Evolutionary conservation across 2,113 vertebrate species (phyloP), one percentile per base, ranked within the genome.

Genomic region (Scytalopus superciliaris): DNA sequence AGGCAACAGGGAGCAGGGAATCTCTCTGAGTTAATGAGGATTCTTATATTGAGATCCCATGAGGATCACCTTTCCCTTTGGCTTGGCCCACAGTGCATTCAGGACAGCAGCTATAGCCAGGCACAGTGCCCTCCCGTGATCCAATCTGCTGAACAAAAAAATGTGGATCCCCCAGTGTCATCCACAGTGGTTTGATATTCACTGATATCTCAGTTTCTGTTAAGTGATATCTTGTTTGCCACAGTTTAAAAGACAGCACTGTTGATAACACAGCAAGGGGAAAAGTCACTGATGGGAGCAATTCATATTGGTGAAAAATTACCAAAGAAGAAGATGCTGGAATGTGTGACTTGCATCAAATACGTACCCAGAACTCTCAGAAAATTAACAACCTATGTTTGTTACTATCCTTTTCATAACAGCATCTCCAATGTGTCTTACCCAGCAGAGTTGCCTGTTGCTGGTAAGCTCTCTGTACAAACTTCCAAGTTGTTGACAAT

Each of bases 361-460:
- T 39, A 57, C 24, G 7, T 45, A 47, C 14, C 27, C 37, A 24
- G 60, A 81, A 47, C 30, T 49, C 19, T 10, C 39, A 28, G 27
- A 42, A 72, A 59, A 68, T 50, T 35, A 57, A 59, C 28, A 53
- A 33, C 5, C 55, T 42, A 3, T 0, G 4, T 59, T 67, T 83
- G 27, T 50, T 72, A 16, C 25, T 39, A 6, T 47, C 30, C 22
- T 52, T 55, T 86, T 80, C 79, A 77, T 7, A 44, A 16, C 0
- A 19, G 25, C 25, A 49, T n/a, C 47, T 30, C 31, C 21, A 59
- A 14, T 8, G 57, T 7, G 8, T 27, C 91, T 94, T 90, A 98
- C 98, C 98, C 98, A 98, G 98, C 98, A 96, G 97, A 99, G 98
- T 35, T 99, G 98, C 11, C 98, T 92, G 8, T 98, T 96, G 19